A percentile compares a stretch with the other conserved stretches of the same genome.
Evolutionary conservation across 2,888 invertebrate genomes (phyloP).

Genomic region (Meganola albula): DNA sequence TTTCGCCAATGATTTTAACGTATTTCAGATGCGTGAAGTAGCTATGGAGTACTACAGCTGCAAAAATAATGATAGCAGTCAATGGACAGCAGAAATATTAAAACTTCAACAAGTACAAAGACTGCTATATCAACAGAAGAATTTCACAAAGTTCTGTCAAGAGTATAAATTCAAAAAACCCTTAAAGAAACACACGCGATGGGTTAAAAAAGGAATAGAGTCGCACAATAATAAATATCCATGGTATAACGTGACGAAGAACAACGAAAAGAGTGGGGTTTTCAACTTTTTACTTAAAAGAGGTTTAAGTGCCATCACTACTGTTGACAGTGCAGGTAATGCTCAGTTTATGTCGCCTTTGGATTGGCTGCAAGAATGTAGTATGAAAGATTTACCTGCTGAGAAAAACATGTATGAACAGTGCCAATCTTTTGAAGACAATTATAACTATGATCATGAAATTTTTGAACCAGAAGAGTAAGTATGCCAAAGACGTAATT

Average conservation of each 20-base stretch:
- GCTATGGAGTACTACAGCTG: slow-evolving; percentile 86
- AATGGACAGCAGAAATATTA: slow-evolving; percentile 65
- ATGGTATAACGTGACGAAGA: slow-evolving; percentile 58
- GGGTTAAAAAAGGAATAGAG: slow-evolving; percentile 46
- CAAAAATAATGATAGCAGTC: slow-evolving; percentile 65
- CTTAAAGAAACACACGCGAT: slow-evolving; percentile 30
- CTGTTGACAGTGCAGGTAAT: slow-evolving; percentile 36
- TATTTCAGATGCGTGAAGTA: slow-evolving; percentile 81
- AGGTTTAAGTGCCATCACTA: slow-evolving; percentile 46
- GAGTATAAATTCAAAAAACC: slow-evolving; percentile 52
- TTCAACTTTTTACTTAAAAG: slow-evolving; percentile 56
- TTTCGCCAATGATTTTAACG: no score
- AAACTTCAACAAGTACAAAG: slow-evolving; percentile 62
- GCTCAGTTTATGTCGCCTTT: slow-evolving; percentile 43
- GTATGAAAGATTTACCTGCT: slow-evolving; percentile 46
- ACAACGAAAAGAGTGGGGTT: slow-evolving; percentile 42
- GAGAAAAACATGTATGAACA: slow-evolving; percentile 58
- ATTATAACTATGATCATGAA: slow-evolving; percentile 32
- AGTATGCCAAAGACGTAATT: slow-evolving; percentile 30
- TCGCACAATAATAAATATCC: slow-evolving; percentile 65
- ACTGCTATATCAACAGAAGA: slow-evolving; percentile 58
- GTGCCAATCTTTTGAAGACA: slow-evolving; percentile 50
- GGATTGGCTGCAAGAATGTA: slow-evolving; percentile 52
- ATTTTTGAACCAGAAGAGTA: slow-evolving; percentile 36
- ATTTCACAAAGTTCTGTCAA: slow-evolving; percentile 54